phyloP scores from a whole-genome alignment of 2,888 invertebrate genomes.

The Protophormia terraenovae region DNA sequence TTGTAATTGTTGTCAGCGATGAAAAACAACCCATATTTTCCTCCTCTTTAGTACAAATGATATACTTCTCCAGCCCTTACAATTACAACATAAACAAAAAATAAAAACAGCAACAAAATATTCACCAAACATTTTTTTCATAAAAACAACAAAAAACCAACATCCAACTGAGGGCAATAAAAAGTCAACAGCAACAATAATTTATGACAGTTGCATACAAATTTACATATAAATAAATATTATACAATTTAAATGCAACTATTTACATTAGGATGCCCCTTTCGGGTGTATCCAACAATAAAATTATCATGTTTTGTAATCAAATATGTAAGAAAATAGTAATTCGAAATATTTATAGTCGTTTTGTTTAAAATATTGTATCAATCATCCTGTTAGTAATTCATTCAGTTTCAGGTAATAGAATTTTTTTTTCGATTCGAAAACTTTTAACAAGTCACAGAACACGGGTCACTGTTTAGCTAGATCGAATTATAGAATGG shows the following conservation, averaged over 20 bases:
- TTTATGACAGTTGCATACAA: conserved; percentile 53
- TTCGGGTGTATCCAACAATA: too few species aligned
- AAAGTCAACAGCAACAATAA: conserved; percentile 49
- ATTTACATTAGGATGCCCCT: too few species aligned
- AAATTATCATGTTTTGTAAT: too few species aligned
- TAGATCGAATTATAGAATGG: too few species aligned
- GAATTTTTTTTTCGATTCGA: too few species aligned
- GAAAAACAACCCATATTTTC: background rate
- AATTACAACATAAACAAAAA: background rate
- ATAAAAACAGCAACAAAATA: conserved; percentile 1
- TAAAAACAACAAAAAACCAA: background rate
- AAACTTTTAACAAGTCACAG: too few species aligned
- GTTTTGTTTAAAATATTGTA: too few species aligned
- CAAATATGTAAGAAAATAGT: too few species aligned
- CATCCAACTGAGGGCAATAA: conserved; percentile 38
- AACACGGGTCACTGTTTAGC: too few species aligned
- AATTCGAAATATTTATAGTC: too few species aligned
- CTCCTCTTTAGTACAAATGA: background rate
- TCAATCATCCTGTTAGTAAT: too few species aligned
- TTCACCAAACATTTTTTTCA: background rate
- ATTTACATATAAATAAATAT: conserved; percentile 24
- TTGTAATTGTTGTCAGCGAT: background rate
- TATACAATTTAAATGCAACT: background rate
- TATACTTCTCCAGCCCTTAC: conserved; percentile 2
- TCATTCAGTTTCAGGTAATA: too few species aligned